Conservation (phyloP, 2,888 invertebrate species). For the Megalurothrips usitatus region DNA sequence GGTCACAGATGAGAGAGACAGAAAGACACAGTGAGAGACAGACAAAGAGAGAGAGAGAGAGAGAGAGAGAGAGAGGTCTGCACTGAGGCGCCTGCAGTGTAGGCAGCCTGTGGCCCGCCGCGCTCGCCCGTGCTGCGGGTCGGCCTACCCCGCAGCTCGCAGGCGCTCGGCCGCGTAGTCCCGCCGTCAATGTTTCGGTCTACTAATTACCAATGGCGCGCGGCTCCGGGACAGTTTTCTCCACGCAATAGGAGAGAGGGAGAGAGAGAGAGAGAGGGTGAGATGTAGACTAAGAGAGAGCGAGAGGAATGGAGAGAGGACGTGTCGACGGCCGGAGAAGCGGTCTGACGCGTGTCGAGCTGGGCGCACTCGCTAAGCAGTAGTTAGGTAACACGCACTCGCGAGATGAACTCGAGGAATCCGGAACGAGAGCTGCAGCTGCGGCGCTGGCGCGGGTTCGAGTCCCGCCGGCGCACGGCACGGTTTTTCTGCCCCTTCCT, state of each 20-base stretch:
- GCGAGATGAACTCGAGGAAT: conserved; percentile 6
- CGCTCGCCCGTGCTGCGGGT: background rate
- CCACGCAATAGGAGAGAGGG: background rate
- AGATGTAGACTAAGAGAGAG: background rate
- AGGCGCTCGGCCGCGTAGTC: background rate
- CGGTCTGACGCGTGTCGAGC: background rate
- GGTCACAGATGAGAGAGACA: no score
- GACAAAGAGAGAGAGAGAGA: no score
- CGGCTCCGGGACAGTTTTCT: conserved; percentile 12
- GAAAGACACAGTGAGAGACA: no score
- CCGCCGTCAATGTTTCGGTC: background rate
- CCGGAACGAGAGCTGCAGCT: background rate
- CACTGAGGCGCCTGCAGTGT: background rate
- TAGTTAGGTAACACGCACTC: background rate
- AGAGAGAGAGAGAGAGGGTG: background rate
- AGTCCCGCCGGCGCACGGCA: no score
- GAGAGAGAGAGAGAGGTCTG: no score
- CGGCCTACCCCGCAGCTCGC: background rate
- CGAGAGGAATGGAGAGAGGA: background rate
- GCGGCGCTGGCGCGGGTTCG: no score
- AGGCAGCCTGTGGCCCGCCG: background rate
- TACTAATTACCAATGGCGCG: conserved; percentile 10
- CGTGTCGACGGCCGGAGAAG: background rate
- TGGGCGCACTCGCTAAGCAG: background rate
- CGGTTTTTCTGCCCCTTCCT: background rate